Conservation (phyloP, 2,888 invertebrate genomes). For the Morpho achilles region DNA sequence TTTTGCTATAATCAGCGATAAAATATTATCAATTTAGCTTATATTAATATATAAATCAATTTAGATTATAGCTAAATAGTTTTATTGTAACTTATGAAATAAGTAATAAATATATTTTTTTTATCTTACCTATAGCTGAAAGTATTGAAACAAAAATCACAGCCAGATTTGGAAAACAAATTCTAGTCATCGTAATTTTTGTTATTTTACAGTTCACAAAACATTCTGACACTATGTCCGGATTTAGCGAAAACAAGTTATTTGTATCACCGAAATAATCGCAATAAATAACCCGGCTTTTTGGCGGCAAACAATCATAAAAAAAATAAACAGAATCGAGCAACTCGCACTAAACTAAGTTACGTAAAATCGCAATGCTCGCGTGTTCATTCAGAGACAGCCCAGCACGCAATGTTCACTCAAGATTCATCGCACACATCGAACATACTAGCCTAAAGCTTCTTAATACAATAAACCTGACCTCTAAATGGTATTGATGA, state of each 20-base stretch:
- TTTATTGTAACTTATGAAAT: no score
- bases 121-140: slow-evolving; percentile 51
- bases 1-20: no score
- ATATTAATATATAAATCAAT: no score
- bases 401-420: slow-evolving; percentile 60
- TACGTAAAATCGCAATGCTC: slow-evolving; percentile 44
- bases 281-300: slow-evolving; percentile 33
- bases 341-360: slow-evolving; percentile 26
- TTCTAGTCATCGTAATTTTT: slow-evolving; percentile 46
- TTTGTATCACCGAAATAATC: slow-evolving; percentile 33
- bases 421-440: slow-evolving; percentile 32
- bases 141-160: slow-evolving; percentile 47
- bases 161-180: slow-evolving; percentile 41
- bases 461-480: slow-evolving; percentile 34
- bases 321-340: slow-evolving; percentile 11
- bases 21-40: no score
- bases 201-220: slow-evolving; percentile 29
- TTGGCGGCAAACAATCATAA: slow-evolving; percentile 36
- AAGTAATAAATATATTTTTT: neutral
- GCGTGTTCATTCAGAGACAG: slow-evolving; percentile 63
- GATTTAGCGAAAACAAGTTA: slow-evolving; percentile 35
- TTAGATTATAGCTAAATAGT: no score
- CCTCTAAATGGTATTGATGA: slow-evolving; percentile 40
- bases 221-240: slow-evolving; percentile 38
- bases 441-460: slow-evolving; percentile 31